A percentile compares a stretch with the other conserved stretches of the same genome.
phyloP scores from a whole-genome alignment of 1,140 invertebrate genomes.

The Mya arenaria region DNA sequence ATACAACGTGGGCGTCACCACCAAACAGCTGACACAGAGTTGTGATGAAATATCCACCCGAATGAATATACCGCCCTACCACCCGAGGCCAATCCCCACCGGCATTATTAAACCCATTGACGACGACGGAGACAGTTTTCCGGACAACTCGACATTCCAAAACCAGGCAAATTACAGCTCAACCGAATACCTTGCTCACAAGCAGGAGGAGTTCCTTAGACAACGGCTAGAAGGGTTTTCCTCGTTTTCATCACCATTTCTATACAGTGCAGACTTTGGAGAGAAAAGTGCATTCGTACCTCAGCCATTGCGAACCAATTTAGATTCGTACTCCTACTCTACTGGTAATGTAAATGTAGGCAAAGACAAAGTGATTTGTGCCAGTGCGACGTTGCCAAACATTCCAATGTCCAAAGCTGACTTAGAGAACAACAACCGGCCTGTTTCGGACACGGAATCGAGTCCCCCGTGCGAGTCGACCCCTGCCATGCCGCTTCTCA shows the following conservation, averaged over 20 bases:
- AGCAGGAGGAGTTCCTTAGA: slow-evolving; percentile 69
- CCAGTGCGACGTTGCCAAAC: slow-evolving; percentile 75
- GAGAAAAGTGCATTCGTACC: slow-evolving; percentile 60
- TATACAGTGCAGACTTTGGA: slow-evolving; percentile 59
- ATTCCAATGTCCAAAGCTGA: slow-evolving; percentile 44
- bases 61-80: slow-evolving; percentile 30
- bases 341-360: slow-evolving; percentile 52
- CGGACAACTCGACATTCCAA: slow-evolving; percentile 39
- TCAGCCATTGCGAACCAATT: slow-evolving; percentile 19
- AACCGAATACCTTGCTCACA: slow-evolving; percentile 78
- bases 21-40: slow-evolving; percentile 66
- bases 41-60: slow-evolving; percentile 76
- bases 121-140: slow-evolving; percentile 53
- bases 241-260: slow-evolving; percentile 64
- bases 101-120: slow-evolving; percentile 79
- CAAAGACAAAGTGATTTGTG: slow-evolving; percentile 67
- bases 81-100: slow-evolving; percentile 79
- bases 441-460: slow-evolving; percentile 70
- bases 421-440: slow-evolving; percentile 53
- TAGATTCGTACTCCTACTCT: slow-evolving; percentile 54
- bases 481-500: slow-evolving; percentile 85
- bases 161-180: slow-evolving; percentile 75
- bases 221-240: slow-evolving; percentile 62
- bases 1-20: slow-evolving; percentile 43
- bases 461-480: slow-evolving; percentile 78